Conservation (phyloP, 1,140 invertebrate species). For the Doryteuthis pealeii region DNA sequence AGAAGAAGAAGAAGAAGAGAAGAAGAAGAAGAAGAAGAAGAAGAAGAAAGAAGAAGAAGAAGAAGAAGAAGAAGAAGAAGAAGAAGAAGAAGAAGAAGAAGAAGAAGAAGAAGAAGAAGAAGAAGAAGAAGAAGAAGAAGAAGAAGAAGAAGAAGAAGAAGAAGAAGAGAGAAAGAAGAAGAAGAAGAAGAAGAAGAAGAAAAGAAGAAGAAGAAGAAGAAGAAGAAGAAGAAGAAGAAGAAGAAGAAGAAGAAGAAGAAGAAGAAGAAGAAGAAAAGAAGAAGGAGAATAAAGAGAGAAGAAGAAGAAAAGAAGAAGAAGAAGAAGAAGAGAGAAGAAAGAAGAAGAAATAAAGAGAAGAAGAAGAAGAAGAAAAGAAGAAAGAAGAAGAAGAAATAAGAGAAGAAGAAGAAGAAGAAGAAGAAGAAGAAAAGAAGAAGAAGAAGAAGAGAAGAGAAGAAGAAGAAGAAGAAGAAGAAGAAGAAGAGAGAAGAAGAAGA, state of each 20-base stretch:
- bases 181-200: background rate
- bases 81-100: background rate
- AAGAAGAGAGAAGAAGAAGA: background rate
- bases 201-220: no score
- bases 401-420: background rate
- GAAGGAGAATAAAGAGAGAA: background rate
- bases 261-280: background rate
- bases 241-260: background rate
- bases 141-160: background rate
- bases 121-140: background rate
- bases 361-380: background rate
- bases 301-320: background rate
- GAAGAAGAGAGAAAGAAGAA: background rate
- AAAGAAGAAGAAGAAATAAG: background rate
- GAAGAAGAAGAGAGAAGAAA: no score
- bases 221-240: background rate
- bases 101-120: background rate
- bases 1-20: background rate
- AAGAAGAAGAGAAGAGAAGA: background rate
- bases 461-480: background rate
- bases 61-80: background rate
- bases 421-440: background rate
- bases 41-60: background rate
- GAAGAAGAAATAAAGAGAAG: background rate
- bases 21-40: background rate